Evolutionary conservation across 2,113 vertebrate genomes (phyloP), one percentile per base, ranked within the genome.

Genomic region (Chascanopsetta lugubris): DNA sequence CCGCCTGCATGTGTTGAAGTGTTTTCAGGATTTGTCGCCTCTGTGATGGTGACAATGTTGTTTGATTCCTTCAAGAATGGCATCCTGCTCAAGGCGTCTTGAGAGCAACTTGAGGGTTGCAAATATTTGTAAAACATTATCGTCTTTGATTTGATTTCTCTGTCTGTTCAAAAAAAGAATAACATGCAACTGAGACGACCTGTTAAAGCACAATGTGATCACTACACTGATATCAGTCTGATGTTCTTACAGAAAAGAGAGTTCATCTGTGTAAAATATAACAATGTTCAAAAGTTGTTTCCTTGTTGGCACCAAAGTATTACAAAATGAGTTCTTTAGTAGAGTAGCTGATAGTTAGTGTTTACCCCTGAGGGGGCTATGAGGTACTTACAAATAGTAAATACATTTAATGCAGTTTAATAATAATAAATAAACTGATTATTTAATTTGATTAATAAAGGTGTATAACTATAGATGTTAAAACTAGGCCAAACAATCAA

Each of bases 1-100:
- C 8, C 20, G 45, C 18, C 22, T 42, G 20, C 13, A 15, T 11
- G 21, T 58, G 54, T 27, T 42, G 38, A 42, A 42, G 38, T 17
- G 38, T 42, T 42, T n/a, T 40, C 18, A 66, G 21, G 62, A 81
- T 65, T 32, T 68, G 50, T 62, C 8, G 56, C 69, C 58, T 71
- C 21, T 36, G 46, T 65, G 49, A 75, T 57, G 54, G 48, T 64
- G 58, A 75, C 13, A 40, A 61, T 49, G 29, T 49, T 42, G 30
- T 86, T 49, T 68, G 42, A 67, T 61, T 71, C 51, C 36, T 59
- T 54, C 43, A 64, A 30, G 38, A 58, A 53, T 63, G 55, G 18
- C 20, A 12, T 11, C 11, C n/a, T 36, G 46, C 68, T 45, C 36
- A 17, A 3, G 56, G 17, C 8, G 38, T 18, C 38, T 42, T 42